Percentiles rank a stretch among this genome's conserved stretches.
Conservation (phyloP, 2,113 vertebrate genomes). For the Stigmatopora argus region DNA sequence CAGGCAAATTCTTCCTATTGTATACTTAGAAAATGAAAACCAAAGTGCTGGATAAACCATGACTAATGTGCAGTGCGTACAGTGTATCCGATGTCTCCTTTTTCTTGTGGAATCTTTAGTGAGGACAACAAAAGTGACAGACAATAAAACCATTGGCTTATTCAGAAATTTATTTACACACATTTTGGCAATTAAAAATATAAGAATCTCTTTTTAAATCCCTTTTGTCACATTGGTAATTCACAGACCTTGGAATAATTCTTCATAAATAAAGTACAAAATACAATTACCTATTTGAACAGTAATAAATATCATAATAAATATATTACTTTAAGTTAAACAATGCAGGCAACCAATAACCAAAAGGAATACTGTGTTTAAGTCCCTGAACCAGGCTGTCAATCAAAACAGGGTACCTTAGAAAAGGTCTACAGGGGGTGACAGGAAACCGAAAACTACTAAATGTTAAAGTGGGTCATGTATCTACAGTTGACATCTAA, state of each 20-base stretch:
- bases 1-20: background rate
- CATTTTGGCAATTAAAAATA: conserved; percentile 66
- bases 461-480: conserved; percentile 32
- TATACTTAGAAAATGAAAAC: background rate
- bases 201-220: conserved; percentile 59
- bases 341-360: conserved; percentile 62
- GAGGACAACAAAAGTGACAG: conserved; percentile 8
- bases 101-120: background rate
- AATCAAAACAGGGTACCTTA: conserved; percentile 33
- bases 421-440: conserved; percentile 29
- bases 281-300: conserved; percentile 69
- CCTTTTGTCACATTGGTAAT: conserved; percentile 56
- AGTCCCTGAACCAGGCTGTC: conserved; percentile 69
- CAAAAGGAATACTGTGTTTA: conserved; percentile 71
- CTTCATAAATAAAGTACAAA: conserved; percentile 78
- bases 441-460: conserved; percentile 35
- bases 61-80: background rate
- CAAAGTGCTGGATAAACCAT: background rate
- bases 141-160: conserved; percentile 33
- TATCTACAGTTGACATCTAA: conserved; percentile 22
- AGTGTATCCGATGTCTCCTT: background rate
- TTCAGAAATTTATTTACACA: conserved; percentile 56
- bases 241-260: conserved; percentile 59
- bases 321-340: conserved; percentile 75
- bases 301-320: conserved; percentile 78